phyloP scores from a whole-genome alignment of 2,888 invertebrate genomes.

The Eledone cirrhosa region DNA sequence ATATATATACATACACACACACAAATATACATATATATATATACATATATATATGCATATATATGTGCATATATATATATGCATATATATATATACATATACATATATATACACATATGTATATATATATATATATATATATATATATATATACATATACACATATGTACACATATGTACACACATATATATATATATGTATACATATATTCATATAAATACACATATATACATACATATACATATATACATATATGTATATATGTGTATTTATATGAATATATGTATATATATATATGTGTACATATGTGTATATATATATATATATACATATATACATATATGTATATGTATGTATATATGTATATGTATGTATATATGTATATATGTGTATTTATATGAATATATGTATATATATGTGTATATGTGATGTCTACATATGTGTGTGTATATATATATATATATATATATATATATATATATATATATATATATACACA shows the following conservation, averaged over 20 bases:
- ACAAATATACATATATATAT: background rate
- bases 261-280: background rate
- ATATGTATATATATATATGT: no score
- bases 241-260: background rate
- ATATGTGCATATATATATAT: no score
- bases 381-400: no score
- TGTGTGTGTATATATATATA: background rate
- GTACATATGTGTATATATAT: background rate
- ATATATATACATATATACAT: background rate
- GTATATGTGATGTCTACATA: background rate
- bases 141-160: background rate
- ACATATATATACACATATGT: background rate
- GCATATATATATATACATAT: background rate
- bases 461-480: background rate
- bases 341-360: background rate
- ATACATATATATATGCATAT: background rate
- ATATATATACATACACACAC: background rate
- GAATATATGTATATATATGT: background rate
- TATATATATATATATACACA: background rate
- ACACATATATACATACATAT: background rate
- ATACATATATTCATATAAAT: no score
- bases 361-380: background rate
- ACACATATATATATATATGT: background rate
- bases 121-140: conserved; percentile 6
- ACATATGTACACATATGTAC: background rate